phyloP scores from a whole-genome alignment of 2,888 invertebrate genomes.

The Trichogramma evanescens region DNA sequence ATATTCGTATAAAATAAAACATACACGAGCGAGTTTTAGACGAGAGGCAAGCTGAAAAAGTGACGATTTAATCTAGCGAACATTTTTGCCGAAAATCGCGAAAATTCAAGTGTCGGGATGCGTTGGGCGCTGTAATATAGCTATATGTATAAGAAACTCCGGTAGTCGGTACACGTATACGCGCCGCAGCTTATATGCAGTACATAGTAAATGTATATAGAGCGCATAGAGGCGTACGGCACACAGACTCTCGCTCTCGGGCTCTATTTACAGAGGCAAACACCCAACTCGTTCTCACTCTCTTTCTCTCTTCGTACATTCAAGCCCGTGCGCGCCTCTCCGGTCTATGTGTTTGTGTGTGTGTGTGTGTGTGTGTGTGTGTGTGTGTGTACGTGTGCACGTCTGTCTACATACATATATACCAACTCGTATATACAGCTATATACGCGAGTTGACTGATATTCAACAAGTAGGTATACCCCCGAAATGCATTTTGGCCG shows the following conservation, averaged over 20 bases:
- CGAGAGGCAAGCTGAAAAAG: not conserved
- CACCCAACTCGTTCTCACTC: constrained; percentile 4
- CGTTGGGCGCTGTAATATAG: no score
- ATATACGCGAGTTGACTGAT: not conserved
- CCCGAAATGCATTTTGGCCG: constrained; percentile 22
- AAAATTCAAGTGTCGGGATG: no score
- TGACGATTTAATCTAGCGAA: not conserved
- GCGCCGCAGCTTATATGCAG: no score
- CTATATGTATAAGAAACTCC: no score
- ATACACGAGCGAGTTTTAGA: not conserved
- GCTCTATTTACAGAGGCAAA: not conserved
- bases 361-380: not conserved
- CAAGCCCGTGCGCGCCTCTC: not conserved
- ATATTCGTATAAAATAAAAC: no score
- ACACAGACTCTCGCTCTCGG: no score
- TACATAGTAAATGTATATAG: no score
- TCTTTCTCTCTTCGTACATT: constrained; percentile 1
- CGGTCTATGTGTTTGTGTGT: not conserved
- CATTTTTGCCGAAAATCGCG: constrained; percentile 2
- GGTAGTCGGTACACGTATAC: no score
- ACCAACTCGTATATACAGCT: not conserved
- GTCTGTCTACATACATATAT: not conserved
- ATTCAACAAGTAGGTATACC: constrained; percentile 29
- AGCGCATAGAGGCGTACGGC: no score
- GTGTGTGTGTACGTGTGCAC: not conserved